A percentile compares a stretch with the other conserved stretches of the same genome.
phyloP scores from a whole-genome alignment of 2,888 invertebrate species.

The Dione vanillae region DNA sequence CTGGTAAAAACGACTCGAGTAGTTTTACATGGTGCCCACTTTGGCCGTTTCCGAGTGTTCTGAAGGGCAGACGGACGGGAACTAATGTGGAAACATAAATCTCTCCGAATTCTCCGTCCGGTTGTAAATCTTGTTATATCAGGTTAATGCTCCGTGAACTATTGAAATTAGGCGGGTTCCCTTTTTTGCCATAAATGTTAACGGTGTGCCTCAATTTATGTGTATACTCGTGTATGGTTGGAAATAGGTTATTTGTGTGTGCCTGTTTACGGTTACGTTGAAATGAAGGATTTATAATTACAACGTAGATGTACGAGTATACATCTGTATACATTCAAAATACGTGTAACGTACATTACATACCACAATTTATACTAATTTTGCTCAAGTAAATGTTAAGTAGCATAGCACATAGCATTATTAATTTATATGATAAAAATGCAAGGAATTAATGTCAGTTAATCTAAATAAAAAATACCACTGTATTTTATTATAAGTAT shows the following conservation, averaged over 20 bases:
- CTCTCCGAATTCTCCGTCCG: slow-evolving; percentile 41
- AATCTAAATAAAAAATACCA: no score
- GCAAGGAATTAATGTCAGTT: no score
- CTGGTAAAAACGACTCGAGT: slow-evolving; percentile 59
- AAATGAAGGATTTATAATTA: no score
- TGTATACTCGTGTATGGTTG: not conserved
- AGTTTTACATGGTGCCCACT: slow-evolving; percentile 48
- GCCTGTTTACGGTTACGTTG: not conserved
- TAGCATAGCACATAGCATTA: no score
- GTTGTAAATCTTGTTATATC: slow-evolving; percentile 37
- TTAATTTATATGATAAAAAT: no score
- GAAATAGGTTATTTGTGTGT: not conserved
- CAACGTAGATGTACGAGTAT: no score
- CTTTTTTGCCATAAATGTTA: slow-evolving; percentile 24
- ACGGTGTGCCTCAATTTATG: slow-evolving; percentile 6
- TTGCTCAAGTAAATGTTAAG: no score
- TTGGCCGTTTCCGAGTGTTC: slow-evolving; percentile 49
- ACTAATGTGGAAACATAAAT: slow-evolving; percentile 49
- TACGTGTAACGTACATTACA: no score
- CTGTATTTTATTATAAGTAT: no score
- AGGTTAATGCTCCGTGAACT: slow-evolving; percentile 42
- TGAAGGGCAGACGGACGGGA: slow-evolving; percentile 47
- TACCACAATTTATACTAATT: no score
- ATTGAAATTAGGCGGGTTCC: slow-evolving; percentile 40
- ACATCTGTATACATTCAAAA: no score